Evolutionary conservation across 2,888 invertebrate genomes (phyloP), one percentile per base, ranked within the genome.

Genomic region (Agriopis leucophaearia): DNA sequence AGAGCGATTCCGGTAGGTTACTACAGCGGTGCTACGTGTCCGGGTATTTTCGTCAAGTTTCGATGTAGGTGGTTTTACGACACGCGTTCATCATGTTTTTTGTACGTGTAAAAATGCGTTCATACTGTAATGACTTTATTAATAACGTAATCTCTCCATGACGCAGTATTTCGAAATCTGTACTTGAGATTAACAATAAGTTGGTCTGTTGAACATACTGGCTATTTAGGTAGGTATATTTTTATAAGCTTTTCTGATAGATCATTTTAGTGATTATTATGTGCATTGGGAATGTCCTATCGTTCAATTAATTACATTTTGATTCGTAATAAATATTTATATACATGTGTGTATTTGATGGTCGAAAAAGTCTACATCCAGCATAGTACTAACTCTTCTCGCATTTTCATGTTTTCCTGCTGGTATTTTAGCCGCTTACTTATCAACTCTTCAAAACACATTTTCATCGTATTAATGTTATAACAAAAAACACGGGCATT

Each of bases 11-110:
- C 76, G 66, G 74, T 78, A 65, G 66, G 70, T 70, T 78, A 74
- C 75, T 74, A 75, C 75, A 68, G 68, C 58, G 69, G 69, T 61
- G 62, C 70, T 80, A 82, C 82, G 83, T 83, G 82, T 81, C 74
- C 74, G 74, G 78, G 78, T 88, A 86, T 88, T 86, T 85, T 81
- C 67, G 81, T 84, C 80, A 79, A 74, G 77, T 71, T 73, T 74
- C 76, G 70, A 80, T 81, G 82, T 86, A 81, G 82, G 83, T 82
- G 79, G 77, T 74, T 83, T 82, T 78, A 81, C 79, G 81, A 81
- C 79, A 79, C 72, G 76, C 75, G 72, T 81, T 76, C 77, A 74
- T 82, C 75, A 81, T 72, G 73, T 72, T 77, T 75, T 75, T 75
- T 71, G 72, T 74, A 76, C 73, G 69, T 60, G 66, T 74, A 72